phyloP scores from a whole-genome alignment of 2,888 invertebrate species.

The Ferdinandea cuprea region DNA sequence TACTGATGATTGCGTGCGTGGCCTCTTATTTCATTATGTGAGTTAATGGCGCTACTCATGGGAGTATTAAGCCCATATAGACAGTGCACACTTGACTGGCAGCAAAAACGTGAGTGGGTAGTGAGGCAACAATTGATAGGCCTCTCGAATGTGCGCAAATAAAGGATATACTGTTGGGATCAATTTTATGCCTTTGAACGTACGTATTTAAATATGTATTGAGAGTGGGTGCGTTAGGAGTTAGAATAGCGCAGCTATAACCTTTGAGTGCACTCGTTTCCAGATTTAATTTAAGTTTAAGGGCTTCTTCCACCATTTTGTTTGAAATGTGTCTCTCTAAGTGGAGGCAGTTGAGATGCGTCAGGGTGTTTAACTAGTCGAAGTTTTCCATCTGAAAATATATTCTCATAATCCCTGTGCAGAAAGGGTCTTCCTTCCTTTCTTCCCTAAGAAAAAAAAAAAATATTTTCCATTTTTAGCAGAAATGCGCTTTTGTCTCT shows the following conservation, averaged over 20 bases:
- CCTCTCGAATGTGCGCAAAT: slow-evolving; percentile 26
- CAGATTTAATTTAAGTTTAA: too few relatives aligned
- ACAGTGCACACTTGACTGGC: slow-evolving; percentile 22
- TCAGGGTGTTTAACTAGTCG: too few relatives aligned
- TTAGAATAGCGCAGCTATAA: neutral
- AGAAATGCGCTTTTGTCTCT: too few relatives aligned
- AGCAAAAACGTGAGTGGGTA: neutral
- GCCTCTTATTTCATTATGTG: slow-evolving; percentile 55
- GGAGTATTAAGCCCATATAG: slow-evolving; percentile 36
- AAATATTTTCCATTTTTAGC: too few relatives aligned
- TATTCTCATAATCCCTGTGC: too few relatives aligned
- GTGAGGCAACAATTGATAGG: slow-evolving; percentile 27
- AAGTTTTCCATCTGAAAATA: too few relatives aligned
- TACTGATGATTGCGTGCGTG: slow-evolving; percentile 52
- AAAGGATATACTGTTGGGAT: slow-evolving; percentile 39
- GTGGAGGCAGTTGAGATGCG: too few relatives aligned
- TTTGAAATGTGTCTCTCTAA: too few relatives aligned
- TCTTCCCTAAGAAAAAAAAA: too few relatives aligned
- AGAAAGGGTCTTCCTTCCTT: too few relatives aligned
- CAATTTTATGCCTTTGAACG: slow-evolving; percentile 26
- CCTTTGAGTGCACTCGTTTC: too few relatives aligned
- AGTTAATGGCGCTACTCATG: slow-evolving; percentile 55
- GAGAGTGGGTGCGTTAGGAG: neutral
- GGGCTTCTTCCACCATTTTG: too few relatives aligned
- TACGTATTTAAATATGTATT: slow-evolving; percentile 8